Evolutionary conservation across 2,797 vertebrate genomes (phyloP).

Genomic region (Oreochromis mossambicus): DNA sequence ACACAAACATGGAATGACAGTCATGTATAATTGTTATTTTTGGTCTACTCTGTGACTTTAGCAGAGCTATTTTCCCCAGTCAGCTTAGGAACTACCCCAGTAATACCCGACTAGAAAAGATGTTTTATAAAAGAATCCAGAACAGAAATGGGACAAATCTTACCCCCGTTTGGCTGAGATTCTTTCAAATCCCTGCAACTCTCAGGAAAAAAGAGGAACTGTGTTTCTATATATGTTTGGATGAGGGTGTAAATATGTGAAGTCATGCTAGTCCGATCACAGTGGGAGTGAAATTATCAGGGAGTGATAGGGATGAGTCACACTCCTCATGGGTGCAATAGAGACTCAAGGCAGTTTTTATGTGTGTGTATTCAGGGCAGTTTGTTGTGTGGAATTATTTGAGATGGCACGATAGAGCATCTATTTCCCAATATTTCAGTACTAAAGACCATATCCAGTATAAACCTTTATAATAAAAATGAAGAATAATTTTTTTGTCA

Average conservation of each 20-base stretch:
- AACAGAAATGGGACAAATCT: conserved; percentile 10
- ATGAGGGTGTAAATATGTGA: neutral
- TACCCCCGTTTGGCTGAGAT: neutral
- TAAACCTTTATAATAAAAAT: neutral
- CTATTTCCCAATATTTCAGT: neutral
- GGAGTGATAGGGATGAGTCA: conserved; percentile 17
- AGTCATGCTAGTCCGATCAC: neutral
- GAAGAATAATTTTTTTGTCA: neutral
- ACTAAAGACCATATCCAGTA: neutral
- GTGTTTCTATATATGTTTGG: neutral
- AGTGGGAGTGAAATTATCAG: conserved; percentile 11
- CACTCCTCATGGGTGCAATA: neutral
- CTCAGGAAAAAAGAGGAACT: neutral
- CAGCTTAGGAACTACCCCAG: neutral
- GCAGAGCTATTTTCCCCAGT: neutral
- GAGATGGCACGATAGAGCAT: neutral
- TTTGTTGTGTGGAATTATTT: neutral
- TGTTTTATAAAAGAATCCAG: conserved; percentile 25
- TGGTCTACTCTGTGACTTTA: neutral
- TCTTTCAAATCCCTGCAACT: neutral
- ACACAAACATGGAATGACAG: neutral
- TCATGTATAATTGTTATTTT: neutral
- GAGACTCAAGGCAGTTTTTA: neutral
- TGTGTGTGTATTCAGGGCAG: neutral
- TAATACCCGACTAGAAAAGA: neutral